Evolutionary conservation across 2,113 vertebrate genomes (phyloP), one percentile per base, ranked within the genome.

Genomic region (Piprites chloris): DNA sequence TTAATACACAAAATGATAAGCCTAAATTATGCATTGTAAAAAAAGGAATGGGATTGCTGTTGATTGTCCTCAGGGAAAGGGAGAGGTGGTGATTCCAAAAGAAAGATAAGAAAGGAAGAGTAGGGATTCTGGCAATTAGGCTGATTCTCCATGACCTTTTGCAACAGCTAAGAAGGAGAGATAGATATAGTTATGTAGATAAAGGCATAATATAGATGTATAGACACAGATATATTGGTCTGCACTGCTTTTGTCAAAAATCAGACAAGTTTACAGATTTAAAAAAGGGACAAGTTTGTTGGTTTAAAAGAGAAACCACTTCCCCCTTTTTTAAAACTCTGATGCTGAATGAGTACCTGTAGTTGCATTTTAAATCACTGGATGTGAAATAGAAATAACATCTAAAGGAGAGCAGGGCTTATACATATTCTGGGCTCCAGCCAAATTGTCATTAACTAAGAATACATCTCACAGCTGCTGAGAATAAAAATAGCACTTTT

Each of bases 361-460:
- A 66, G 67, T 27, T 79, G 62, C n/a, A 78, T 84, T 93, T 95
- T 84, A 68, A 93, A 95, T 53, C 27, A 59, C 84, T 77, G 68
- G 68, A 90, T 83, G 55, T 91, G 89, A 96, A 94, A 89, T 78
- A 94, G 46, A 96, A 95, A 92, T 86, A 93, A 92, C 73, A 89
- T 74, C 56, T 47, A 94, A 44, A 56, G 23, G 24, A 35, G 12
- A 23, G 3, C 11, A 8, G 11, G 30, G 10, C 2, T 61, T 83
- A 52, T 71, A 89, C n/a, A 28, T 35, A 16, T 65, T 84, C 76
- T 84, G 75, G 92, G 35, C 68, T 84, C 61, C 93, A 95, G 85
- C 73, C 83, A 92, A 52, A 85, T 85, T 74, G 82, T 47, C 59
- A 85, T 93, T 87, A 92, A 65, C 76, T 87, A 81, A 68, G 81